Percentiles rank a stretch among this genome's conserved stretches.
phyloP scores from a whole-genome alignment of 2,888 invertebrate genomes.

The Athetis lepigone region DNA sequence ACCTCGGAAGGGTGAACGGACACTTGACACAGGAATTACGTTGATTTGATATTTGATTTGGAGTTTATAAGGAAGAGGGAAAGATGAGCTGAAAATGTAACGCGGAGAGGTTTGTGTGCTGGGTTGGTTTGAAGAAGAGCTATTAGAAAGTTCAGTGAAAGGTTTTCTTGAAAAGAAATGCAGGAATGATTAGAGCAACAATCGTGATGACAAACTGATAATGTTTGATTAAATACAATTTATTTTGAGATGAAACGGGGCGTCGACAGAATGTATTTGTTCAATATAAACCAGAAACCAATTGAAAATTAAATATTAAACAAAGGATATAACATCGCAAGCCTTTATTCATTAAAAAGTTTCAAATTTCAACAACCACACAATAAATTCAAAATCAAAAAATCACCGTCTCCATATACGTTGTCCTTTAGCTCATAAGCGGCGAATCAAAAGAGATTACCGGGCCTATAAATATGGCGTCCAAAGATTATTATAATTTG shows the following conservation, averaged over 20 bases:
- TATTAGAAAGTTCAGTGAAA: background rate
- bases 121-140: background rate
- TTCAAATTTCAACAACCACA: background rate
- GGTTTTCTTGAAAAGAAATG: background rate
- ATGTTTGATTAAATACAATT: too few species aligned
- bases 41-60: slow-evolving; percentile 49
- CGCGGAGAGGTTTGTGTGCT: background rate
- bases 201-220: too few species aligned
- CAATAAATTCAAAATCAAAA: background rate
- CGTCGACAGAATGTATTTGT: too few species aligned
- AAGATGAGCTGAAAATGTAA: background rate
- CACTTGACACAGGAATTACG: slow-evolving; percentile 58
- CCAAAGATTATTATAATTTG: slow-evolving; percentile 88
- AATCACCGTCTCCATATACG: slow-evolving; percentile 38
- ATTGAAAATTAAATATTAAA: too few species aligned
- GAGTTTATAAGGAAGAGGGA: slow-evolving; percentile 10
- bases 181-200: too few species aligned
- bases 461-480: slow-evolving; percentile 86
- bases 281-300: too few species aligned
- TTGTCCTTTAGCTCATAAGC: slow-evolving; percentile 73
- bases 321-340: too few species aligned
- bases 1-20: slow-evolving; percentile 74
- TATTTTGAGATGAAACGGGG: too few species aligned
- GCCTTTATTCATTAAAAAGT: background rate
- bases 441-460: slow-evolving; percentile 88